Evolutionary conservation across 2,888 invertebrate genomes (phyloP).

Genomic region (Tridacna gigas): DNA sequence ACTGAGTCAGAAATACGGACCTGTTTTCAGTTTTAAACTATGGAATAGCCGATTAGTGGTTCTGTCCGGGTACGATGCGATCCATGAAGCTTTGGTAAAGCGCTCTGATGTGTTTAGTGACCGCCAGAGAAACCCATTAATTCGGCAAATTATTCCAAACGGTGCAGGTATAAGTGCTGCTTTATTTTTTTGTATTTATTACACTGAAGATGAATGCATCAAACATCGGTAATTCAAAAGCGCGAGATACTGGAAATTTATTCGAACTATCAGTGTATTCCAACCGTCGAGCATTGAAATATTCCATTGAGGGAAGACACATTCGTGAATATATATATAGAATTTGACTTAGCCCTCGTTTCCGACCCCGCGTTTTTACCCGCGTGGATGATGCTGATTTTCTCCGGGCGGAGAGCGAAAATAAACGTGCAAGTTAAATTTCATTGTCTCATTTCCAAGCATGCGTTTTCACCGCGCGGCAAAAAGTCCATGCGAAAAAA

Average conservation of each 20-base stretch:
- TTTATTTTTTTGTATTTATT: not conserved
- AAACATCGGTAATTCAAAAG: not conserved
- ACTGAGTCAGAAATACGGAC: conserved; percentile 42
- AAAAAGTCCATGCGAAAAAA: no score
- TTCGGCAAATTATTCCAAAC: not conserved
- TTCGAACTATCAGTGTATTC: not conserved
- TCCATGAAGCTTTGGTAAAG: conserved; percentile 58
- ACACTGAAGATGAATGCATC: not conserved
- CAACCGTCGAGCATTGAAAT: not conserved
- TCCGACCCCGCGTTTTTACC: no score
- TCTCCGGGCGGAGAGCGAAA: no score
- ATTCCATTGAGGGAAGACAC: no score
- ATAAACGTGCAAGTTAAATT: no score
- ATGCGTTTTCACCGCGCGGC: no score
- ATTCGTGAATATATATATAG: no score
- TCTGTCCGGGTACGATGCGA: conserved; percentile 53
- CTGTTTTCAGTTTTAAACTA: conserved; percentile 47
- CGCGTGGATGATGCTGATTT: no score
- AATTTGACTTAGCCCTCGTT: no score
- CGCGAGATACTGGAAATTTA: not conserved
- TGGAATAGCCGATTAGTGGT: conserved; percentile 45
- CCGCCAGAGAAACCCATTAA: conserved; percentile 3
- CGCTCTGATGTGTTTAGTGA: conserved; percentile 48
- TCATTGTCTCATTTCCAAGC: no score
- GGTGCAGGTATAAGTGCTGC: not conserved